Percentiles rank a stretch among this genome's conserved stretches.
Conservation (phyloP, 2,888 invertebrate genomes). For the Idaea dimidiata region DNA sequence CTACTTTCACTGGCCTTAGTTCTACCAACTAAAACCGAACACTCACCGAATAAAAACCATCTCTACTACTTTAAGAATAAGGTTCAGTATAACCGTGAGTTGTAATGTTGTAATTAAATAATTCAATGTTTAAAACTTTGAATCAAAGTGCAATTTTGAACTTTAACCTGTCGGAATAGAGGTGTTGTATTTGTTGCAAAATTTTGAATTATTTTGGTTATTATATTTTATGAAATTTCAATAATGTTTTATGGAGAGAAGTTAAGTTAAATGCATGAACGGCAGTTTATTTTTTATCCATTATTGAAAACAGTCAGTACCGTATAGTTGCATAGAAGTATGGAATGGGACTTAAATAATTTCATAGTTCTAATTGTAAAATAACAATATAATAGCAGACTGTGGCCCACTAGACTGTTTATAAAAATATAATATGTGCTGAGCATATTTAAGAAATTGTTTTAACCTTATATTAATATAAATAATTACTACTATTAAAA, state of each 20-base stretch:
- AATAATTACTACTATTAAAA: too few relatives aligned
- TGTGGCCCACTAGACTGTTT: too few relatives aligned
- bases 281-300: too few relatives aligned
- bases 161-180: constrained; percentile 32
- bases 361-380: too few relatives aligned
- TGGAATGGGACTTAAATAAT: too few relatives aligned
- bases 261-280: neutral
- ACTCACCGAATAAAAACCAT: constrained; percentile 12
- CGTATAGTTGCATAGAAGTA: too few relatives aligned
- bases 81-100: constrained; percentile 4
- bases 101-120: constrained; percentile 29
- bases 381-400: too few relatives aligned
- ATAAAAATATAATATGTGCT: too few relatives aligned
- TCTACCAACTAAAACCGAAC: constrained; percentile 26
- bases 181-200: constrained; percentile 25
- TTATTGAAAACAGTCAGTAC: too few relatives aligned
- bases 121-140: constrained; percentile 30
- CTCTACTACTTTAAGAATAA: constrained; percentile 12
- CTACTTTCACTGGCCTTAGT: constrained; percentile 65
- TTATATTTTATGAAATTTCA: constrained; percentile 9
- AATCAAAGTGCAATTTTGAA: constrained; percentile 26
- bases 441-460: too few relatives aligned
- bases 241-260: constrained; percentile 1
- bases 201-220: constrained; percentile 21
- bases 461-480: too few relatives aligned